These are phyloP conservation scores for Xiphias gladius DNA, from an alignment of 2,113 vertebrate genomes.

Conservation along the genomic window DNA sequence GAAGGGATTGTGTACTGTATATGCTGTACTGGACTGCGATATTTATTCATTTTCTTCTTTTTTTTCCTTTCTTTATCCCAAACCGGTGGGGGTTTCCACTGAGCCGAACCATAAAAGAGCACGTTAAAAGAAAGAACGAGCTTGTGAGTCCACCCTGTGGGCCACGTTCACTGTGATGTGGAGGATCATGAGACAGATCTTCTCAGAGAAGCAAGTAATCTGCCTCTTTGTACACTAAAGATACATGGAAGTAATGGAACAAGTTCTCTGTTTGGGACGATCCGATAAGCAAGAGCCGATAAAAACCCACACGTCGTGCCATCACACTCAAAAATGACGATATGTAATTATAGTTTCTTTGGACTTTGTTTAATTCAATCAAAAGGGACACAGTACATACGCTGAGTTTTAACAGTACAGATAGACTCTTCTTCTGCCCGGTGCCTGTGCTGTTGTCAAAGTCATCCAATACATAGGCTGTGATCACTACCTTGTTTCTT, in stretches of 20 bases:
- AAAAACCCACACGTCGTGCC: background rate
- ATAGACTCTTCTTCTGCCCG: background rate
- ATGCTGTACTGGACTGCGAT: background rate
- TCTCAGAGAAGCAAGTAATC: constrained; percentile 16
- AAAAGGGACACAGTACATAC: background rate
- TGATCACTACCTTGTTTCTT: background rate
- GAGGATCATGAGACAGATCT: constrained; percentile 1
- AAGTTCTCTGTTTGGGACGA: background rate
- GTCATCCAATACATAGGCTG: background rate
- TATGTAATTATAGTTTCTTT: background rate
- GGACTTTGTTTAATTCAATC: background rate
- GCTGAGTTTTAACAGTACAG: background rate
- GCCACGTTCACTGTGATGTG: constrained; percentile 18
- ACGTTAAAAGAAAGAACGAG: constrained; percentile 21
- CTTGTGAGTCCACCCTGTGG: constrained; percentile 37
- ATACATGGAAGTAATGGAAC: background rate
- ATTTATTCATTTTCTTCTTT: background rate
- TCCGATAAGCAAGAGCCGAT: background rate
- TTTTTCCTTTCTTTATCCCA: background rate
- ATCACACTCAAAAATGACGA: background rate
- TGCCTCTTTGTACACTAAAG: background rate
- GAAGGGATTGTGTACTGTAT: background rate
- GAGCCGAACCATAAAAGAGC: constrained; percentile 35
- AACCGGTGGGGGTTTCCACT: background rate
- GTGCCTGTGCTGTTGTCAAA: background rate